Conservation (phyloP, 23 tunicate species). For the Halocynthia roretzi region DNA sequence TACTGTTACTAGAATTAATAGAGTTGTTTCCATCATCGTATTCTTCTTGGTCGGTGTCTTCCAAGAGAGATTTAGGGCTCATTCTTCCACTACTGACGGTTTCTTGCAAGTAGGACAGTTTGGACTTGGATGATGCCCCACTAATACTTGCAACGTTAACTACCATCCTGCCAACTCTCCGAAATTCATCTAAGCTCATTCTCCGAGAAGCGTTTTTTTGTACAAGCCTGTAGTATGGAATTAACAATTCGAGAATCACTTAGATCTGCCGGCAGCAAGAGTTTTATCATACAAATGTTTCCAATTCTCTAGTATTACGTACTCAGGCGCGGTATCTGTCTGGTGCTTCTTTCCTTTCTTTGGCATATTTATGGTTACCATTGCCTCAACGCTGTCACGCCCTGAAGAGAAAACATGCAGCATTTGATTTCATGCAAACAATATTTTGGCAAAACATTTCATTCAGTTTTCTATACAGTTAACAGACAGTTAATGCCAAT, state of each 20-base stretch:
- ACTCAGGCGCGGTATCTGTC: neutral
- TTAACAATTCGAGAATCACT: no score
- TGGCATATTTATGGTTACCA: slow-evolving; percentile 20
- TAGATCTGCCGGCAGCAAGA: no score
- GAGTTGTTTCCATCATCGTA: neutral
- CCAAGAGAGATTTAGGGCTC: no score
- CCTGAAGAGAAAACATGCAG: neutral
- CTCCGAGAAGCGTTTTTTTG: neutral
- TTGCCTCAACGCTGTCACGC: slow-evolving; percentile 72
- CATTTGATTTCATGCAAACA: neutral
- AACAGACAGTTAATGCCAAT: neutral
- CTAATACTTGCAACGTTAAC: slow-evolving; percentile 4
- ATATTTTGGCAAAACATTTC: no score
- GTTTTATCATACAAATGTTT: neutral
- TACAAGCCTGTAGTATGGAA: neutral
- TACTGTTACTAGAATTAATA: neutral
- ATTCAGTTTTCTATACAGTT: no score
- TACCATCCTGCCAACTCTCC: slow-evolving; percentile 11
- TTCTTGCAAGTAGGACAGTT: no score
- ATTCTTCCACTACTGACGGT: no score
- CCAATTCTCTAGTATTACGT: neutral
- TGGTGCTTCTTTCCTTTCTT: slow-evolving; percentile 1
- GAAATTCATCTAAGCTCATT: slow-evolving; percentile 7
- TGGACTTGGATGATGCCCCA: neutral
- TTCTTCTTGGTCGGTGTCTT: no score